A percentile compares a stretch with the other conserved stretches of the same genome.
phyloP scores from a whole-genome alignment of 92 coral and sea anemone species.

The Phenganax subtilis region DNA sequence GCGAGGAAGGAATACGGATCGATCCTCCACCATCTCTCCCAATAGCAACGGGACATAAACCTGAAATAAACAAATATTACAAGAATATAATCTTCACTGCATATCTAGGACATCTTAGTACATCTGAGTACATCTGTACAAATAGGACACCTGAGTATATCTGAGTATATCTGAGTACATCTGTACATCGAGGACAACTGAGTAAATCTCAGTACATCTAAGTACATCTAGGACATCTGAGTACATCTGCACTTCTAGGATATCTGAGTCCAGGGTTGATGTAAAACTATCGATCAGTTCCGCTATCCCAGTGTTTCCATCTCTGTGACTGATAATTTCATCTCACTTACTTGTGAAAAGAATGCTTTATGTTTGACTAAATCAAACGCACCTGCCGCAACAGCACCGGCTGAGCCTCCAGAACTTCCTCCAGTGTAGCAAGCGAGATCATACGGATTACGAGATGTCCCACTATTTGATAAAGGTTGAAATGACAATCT shows the following conservation, averaged over 20 bases:
- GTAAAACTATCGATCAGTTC: neutral
- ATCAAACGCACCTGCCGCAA: constrained; percentile 67
- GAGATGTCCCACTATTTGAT: constrained; percentile 57
- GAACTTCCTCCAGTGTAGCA: constrained; percentile 94
- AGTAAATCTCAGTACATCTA: no score
- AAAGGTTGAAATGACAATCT: no score
- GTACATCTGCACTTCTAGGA: neutral
- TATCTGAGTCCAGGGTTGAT: neutral
- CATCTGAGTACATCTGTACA: no score
- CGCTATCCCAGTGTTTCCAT: no score
- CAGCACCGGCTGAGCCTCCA: constrained; percentile 91
- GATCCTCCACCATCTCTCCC: constrained; percentile 97
- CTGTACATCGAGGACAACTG: no score
- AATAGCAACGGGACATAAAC: constrained; percentile 77
- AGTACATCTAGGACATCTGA: neutral
- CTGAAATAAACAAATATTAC: constrained; percentile 36
- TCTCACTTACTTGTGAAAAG: no score
- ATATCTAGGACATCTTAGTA: neutral
- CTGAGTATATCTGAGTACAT: no score
- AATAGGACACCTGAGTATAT: no score
- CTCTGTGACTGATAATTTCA: neutral
- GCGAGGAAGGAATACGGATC: constrained; percentile 80
- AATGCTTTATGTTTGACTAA: no score
- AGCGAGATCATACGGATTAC: constrained; percentile 81
- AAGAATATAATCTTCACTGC: neutral